Base-by-base conservation (phyloP, 1,140 invertebrate species). In the Drosophila watanabei region DNA sequence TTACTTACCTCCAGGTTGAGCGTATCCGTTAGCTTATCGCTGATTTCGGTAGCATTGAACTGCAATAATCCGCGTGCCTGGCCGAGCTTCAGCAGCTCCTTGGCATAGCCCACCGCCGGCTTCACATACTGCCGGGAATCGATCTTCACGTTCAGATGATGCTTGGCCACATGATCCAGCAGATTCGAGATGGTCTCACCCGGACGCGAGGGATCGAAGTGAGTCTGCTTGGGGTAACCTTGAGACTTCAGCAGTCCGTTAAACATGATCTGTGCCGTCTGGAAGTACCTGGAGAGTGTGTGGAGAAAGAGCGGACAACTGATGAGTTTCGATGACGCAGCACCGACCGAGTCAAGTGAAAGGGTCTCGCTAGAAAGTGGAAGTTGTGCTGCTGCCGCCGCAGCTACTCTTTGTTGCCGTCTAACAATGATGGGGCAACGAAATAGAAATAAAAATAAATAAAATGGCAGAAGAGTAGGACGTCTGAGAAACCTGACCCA, bases 191-290 rank as follows among this genome's bases (percentile, higher is more conserved):
- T 94, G 46, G 96, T 97, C 71, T 97, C 95, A 2, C 95, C 94
- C 2, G 96, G 95, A 48, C 94, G 94, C 2, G 94, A 93, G n/a
- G 95, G 94, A 84, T 97, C 96, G 82, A 97, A 96, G 80, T 96
- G 95, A 0, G 95, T 95, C 3, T 94, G 93, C 81, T 96, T 96
- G 0, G 96, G 96, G 62, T 96, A 95, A 37, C 96, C 96, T 85
- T 97, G 96, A 32, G 95, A 94, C 77, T 96, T 96, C 2, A 97
- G 91, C 85, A 97, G 96, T 61, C 95, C 95, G 90, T 97, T 97
- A 18, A 96, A 94, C 58, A 97, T 94, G 77, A 96, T 95, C 82
- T 97, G 96, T 0, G 94, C 94, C 0, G 96, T 96, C 52, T 94
- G 92, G 48, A 97, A 84, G 81, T 97, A 97, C 73, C 96, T 96